Evolutionary conservation across 2,797 vertebrate species (phyloP).

Genomic region (Microctenopoma stevenorrisi): DNA sequence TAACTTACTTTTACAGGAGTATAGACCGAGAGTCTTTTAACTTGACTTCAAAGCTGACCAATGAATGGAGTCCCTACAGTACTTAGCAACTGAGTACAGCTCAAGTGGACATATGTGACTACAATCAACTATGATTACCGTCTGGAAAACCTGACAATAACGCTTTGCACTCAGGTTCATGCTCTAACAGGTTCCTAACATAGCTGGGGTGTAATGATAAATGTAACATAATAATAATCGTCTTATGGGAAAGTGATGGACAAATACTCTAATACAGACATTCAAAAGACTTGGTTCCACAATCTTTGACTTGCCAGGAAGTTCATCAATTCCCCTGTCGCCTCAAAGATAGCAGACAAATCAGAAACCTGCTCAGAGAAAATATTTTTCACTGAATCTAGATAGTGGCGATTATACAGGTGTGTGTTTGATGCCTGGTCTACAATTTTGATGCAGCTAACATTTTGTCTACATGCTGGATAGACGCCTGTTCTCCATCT

Average conservation of each 20-base stretch:
- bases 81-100: constrained; percentile 30
- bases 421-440: constrained; percentile 41
- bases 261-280: constrained; percentile 12
- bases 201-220: constrained; percentile 1
- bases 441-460: constrained; percentile 42
- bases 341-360: constrained; percentile 22
- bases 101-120: constrained; percentile 14
- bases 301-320: constrained; percentile 20
- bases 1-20: constrained; percentile 60
- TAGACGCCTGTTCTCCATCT: constrained; percentile 64
- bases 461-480: constrained; percentile 51
- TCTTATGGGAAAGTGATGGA: background rate
- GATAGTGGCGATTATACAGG: constrained; percentile 24
- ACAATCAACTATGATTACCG: constrained; percentile 16
- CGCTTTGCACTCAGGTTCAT: background rate
- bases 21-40: constrained; percentile 42
- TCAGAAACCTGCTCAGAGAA: constrained; percentile 29
- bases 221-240: background rate
- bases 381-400: constrained; percentile 30
- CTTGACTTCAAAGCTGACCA: constrained; percentile 57
- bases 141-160: constrained; percentile 15
- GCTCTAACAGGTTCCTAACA: background rate
- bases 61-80: constrained; percentile 41
- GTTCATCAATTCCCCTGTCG: constrained; percentile 29
- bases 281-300: constrained; percentile 16